A percentile compares a stretch with the other conserved stretches of the same genome.
Conservation (phyloP, 1,140 invertebrate genomes). For the Matsumurasca onukii region DNA sequence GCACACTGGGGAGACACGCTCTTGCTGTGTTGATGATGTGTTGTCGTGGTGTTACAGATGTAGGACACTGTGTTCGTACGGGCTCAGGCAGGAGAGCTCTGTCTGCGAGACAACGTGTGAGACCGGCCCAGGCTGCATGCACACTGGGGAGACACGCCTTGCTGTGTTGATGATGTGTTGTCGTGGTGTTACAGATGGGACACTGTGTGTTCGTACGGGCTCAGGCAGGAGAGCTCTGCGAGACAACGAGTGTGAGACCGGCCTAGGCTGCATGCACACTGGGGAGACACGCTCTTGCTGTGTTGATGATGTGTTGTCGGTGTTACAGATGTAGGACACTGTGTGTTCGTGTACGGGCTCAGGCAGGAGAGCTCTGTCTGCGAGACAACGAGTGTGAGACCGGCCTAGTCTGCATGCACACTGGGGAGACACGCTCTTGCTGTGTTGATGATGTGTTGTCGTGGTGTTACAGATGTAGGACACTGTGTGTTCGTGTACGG, state of each 20-base stretch:
- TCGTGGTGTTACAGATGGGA: conserved; percentile 59
- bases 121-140: conserved; percentile 67
- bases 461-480: conserved; percentile 61
- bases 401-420: conserved; percentile 64
- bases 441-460: too few species aligned
- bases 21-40: too few species aligned
- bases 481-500: conserved; percentile 71
- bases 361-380: conserved; percentile 70
- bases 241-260: conserved; percentile 73
- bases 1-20: too few species aligned
- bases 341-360: conserved; percentile 67
- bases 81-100: conserved; percentile 72
- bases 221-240: conserved; percentile 70
- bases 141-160: conserved; percentile 59
- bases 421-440: conserved; percentile 70
- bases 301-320: too few species aligned
- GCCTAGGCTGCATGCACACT: conserved; percentile 63
- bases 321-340: conserved; percentile 64
- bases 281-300: conserved; percentile 72
- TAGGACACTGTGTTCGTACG: conserved; percentile 71
- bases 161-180: too few species aligned
- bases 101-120: conserved; percentile 72
- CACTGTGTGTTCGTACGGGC: conserved; percentile 70
- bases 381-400: conserved; percentile 73
- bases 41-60: too few species aligned